These are phyloP conservation scores for Heloderma charlesbogerti DNA, from an alignment of 2,113 vertebrate species.

Conservation along the genomic window DNA sequence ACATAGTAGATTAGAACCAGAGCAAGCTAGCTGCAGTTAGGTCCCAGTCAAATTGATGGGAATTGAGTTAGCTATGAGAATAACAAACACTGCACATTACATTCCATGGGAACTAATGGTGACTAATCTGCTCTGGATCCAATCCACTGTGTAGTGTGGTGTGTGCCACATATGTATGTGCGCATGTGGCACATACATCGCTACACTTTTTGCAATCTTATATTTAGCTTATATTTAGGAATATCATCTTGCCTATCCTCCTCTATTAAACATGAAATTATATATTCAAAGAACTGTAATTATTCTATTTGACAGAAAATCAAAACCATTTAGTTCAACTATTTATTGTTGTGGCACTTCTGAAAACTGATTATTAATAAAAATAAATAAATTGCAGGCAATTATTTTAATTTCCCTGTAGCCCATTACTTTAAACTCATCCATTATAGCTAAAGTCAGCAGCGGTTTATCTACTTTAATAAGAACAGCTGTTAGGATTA, in stretches of 20 bases:
- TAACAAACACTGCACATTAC: background rate
- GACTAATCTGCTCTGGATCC: too few relatives aligned
- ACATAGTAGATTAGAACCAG: background rate
- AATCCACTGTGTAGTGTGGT: too few relatives aligned
- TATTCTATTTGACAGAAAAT: constrained; percentile 50
- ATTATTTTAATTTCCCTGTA: constrained; percentile 69
- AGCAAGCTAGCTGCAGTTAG: background rate
- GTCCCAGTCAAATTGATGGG: too few relatives aligned
- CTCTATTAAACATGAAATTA: constrained; percentile 26
- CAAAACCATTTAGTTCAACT: constrained; percentile 32
- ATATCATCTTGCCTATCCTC: background rate
- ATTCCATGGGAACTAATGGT: background rate
- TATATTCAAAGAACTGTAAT: constrained; percentile 5
- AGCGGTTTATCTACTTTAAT: constrained; percentile 59
- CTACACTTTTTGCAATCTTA: background rate
- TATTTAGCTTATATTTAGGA: background rate
- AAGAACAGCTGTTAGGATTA: constrained; percentile 39
- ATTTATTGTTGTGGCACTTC: constrained; percentile 33
- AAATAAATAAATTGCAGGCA: constrained; percentile 56
- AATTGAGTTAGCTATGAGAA: background rate
- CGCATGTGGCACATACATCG: too few relatives aligned
- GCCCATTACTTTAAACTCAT: constrained; percentile 58
- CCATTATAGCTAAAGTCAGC: constrained; percentile 66
- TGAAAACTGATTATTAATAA: constrained; percentile 66
- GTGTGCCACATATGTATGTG: too few relatives aligned